Conservation (phyloP, 2,888 invertebrate genomes). For the Machimus atricapillus region DNA sequence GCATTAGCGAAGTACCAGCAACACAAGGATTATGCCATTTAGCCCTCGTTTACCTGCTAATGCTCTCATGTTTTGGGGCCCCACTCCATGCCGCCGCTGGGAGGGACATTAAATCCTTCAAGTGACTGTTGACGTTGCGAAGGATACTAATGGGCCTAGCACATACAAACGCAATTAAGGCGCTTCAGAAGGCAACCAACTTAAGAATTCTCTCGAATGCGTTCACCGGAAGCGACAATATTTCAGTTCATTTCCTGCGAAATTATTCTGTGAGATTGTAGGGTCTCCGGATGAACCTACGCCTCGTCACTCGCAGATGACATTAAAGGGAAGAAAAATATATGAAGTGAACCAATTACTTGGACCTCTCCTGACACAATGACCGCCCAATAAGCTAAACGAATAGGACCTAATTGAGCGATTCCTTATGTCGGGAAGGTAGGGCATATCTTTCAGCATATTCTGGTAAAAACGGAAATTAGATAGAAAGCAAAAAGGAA, state of each 20-base stretch:
- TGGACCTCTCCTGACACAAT: neutral
- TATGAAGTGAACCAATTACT: neutral
- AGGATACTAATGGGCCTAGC: neutral
- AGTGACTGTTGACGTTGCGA: neutral
- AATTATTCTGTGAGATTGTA: neutral
- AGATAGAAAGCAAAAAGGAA: neutral
- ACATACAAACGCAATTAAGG: neutral
- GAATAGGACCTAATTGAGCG: conserved; percentile 5
- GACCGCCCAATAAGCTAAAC: neutral
- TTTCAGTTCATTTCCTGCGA: neutral
- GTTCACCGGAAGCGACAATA: neutral
- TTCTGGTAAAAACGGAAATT: conserved; percentile 1
- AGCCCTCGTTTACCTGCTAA: neutral
- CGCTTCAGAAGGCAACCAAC: neutral
- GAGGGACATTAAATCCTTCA: neutral
- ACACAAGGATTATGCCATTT: neutral
- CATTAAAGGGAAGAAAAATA: neutral
- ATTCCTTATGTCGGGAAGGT: neutral
- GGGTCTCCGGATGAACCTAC: neutral
- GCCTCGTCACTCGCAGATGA: neutral
- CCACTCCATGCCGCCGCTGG: neutral
- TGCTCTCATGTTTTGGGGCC: neutral
- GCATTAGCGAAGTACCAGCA: neutral
- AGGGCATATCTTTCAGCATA: neutral
- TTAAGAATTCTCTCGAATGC: neutral